phyloP scores from a whole-genome alignment of 2,113 vertebrate species.

The Otus sunia region DNA sequence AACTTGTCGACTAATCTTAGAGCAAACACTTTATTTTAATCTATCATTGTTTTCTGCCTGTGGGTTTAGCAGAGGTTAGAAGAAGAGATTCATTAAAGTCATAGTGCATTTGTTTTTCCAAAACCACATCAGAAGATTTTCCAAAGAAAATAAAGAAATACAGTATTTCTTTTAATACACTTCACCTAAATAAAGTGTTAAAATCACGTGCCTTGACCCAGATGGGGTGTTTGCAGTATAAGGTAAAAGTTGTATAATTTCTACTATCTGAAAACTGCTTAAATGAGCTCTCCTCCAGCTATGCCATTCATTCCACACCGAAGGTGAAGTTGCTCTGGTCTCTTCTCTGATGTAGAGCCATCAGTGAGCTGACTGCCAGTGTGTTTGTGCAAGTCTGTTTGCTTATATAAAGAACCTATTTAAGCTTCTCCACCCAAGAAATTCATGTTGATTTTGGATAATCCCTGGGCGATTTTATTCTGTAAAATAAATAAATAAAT shows the following conservation, averaged over 20 bases:
- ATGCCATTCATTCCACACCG: constrained; percentile 31
- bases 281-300: constrained; percentile 6
- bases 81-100: constrained; percentile 30
- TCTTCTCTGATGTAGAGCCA: constrained; percentile 46
- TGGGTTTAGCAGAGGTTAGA: constrained; percentile 29
- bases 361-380: constrained; percentile 1
- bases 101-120: background rate
- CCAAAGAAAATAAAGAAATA: constrained; percentile 28
- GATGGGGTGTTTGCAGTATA: background rate
- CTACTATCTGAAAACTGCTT: constrained; percentile 25
- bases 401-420: constrained; percentile 47
- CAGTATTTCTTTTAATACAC: constrained; percentile 17
- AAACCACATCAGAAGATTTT: constrained; percentile 14
- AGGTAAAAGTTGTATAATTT: background rate
- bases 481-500: constrained; percentile 59
- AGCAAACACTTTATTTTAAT: constrained; percentile 48
- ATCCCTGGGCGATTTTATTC: constrained; percentile 5
- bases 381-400: constrained; percentile 55
- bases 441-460: constrained; percentile 61
- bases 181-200: constrained; percentile 27
- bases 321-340: constrained; percentile 32
- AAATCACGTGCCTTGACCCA: background rate
- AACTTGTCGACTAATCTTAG: background rate
- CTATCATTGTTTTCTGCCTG: constrained; percentile 50
- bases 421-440: constrained; percentile 66